Conservation (phyloP, 2,113 vertebrate species). For the Eupsittula cactorum region DNA sequence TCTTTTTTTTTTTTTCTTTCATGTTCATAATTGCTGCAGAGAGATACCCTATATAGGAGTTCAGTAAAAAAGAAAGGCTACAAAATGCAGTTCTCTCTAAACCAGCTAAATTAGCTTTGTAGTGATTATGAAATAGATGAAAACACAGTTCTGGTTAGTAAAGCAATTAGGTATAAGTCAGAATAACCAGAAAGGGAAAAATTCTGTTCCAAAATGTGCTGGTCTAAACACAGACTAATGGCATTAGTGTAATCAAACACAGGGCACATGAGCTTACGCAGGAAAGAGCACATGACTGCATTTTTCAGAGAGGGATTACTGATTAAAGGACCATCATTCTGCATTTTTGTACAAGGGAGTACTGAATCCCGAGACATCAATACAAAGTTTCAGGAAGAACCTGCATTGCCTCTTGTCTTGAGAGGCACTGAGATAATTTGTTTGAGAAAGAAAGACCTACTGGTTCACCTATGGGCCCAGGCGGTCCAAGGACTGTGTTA, state of each 20-base stretch:
- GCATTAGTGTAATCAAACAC: not conserved
- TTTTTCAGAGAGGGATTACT: not conserved
- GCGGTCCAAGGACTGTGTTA: constrained; percentile 83
- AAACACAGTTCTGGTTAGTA: not conserved
- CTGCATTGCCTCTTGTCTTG: not conserved
- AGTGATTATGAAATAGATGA: not conserved
- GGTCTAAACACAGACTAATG: not conserved
- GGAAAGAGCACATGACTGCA: not conserved
- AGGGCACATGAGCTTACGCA: not conserved
- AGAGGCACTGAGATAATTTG: constrained; percentile 56
- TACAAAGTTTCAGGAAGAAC: not conserved
- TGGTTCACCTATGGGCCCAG: constrained; percentile 99
- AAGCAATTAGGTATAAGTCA: not conserved
- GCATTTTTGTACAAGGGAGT: not conserved
- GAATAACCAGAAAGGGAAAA: not conserved
- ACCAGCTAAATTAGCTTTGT: not conserved
- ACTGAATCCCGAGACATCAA: not conserved
- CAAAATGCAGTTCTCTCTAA: not conserved
- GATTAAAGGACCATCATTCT: not conserved
- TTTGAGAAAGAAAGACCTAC: constrained; percentile 93
- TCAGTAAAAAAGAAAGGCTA: not conserved
- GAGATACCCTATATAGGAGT: not conserved
- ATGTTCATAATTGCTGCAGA: not conserved
- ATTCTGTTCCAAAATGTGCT: not conserved
- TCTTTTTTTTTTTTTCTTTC: not conserved